phyloP scores from a whole-genome alignment of 2,113 vertebrate genomes.

The Pao palembangensis region DNA sequence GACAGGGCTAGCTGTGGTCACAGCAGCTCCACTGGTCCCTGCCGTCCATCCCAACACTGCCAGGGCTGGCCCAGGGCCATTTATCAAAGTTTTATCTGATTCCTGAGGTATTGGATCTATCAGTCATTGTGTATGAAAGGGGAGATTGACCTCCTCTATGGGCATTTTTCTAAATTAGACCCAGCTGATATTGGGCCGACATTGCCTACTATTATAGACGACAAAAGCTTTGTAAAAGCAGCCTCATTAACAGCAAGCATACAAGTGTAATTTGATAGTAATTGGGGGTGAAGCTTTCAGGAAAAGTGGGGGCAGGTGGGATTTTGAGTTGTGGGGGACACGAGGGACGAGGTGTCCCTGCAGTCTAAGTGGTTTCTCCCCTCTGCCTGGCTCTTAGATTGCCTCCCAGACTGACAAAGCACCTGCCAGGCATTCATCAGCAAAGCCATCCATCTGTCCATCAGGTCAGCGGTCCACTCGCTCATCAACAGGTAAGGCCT shows the following conservation, averaged over 20 bases:
- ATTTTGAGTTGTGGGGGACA: slow-evolving; percentile 51
- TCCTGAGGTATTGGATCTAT: slow-evolving; percentile 90
- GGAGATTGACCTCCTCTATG: slow-evolving; percentile 78
- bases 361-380: slow-evolving; percentile 73
- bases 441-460: slow-evolving; percentile 80
- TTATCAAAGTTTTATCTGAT: slow-evolving; percentile 99
- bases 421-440: slow-evolving; percentile 80
- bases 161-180: slow-evolving; percentile 78
- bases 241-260: slow-evolving; percentile 55
- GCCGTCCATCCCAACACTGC: slow-evolving; percentile 64
- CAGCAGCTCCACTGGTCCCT: slow-evolving; percentile 54
- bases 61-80: slow-evolving; percentile 76
- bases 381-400: slow-evolving; percentile 72
- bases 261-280: slow-evolving; percentile 60
- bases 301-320: slow-evolving; percentile 16
- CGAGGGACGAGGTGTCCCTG: slow-evolving; percentile 48
- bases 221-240: slow-evolving; percentile 46
- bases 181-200: slow-evolving; percentile 64
- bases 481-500: slow-evolving; percentile 79
- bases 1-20: slow-evolving; percentile 72
- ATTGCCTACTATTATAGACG: slow-evolving; percentile 47
- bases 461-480: slow-evolving; percentile 70
- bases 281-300: not conserved
- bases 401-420: slow-evolving; percentile 81
- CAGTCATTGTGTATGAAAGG: slow-evolving; percentile 86